These are phyloP conservation scores for Lathronympha strigana DNA, from an alignment of 2,888 invertebrate species.

Conservation along the genomic window DNA sequence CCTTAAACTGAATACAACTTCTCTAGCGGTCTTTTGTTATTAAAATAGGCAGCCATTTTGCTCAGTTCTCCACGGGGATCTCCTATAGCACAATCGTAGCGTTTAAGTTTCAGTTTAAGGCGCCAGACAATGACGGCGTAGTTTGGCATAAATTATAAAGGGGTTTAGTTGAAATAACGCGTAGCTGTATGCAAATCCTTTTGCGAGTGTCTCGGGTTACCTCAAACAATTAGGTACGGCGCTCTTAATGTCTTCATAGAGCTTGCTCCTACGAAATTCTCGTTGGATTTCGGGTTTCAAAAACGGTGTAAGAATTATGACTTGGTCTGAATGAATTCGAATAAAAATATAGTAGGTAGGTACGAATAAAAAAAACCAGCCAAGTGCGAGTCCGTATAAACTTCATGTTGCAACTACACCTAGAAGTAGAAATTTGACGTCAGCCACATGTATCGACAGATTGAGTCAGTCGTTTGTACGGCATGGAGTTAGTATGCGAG, in stretches of 20 bases:
- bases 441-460: too few species aligned
- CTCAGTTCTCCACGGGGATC: background rate
- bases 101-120: slow-evolving; percentile 30
- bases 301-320: too few species aligned
- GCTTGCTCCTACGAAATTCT: background rate
- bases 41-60: background rate
- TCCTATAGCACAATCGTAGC: slow-evolving; percentile 24
- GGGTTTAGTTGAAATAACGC: slow-evolving; percentile 29
- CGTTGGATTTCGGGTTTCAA: background rate
- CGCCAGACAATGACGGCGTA: slow-evolving; percentile 30
- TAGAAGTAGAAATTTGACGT: too few species aligned
- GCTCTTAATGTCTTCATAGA: slow-evolving; percentile 1
- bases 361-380: too few species aligned
- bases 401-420: too few species aligned
- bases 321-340: too few species aligned
- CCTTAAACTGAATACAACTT: too few species aligned
- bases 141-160: slow-evolving; percentile 40
- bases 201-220: slow-evolving; percentile 13
- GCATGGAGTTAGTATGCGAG: too few species aligned
- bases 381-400: too few species aligned
- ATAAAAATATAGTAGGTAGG: too few species aligned
- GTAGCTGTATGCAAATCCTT: slow-evolving; percentile 36
- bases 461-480: too few species aligned
- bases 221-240: slow-evolving; percentile 18
- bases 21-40: background rate